phyloP scores from a whole-genome alignment of 2,888 invertebrate genomes.

The Cistogaster globosa region DNA sequence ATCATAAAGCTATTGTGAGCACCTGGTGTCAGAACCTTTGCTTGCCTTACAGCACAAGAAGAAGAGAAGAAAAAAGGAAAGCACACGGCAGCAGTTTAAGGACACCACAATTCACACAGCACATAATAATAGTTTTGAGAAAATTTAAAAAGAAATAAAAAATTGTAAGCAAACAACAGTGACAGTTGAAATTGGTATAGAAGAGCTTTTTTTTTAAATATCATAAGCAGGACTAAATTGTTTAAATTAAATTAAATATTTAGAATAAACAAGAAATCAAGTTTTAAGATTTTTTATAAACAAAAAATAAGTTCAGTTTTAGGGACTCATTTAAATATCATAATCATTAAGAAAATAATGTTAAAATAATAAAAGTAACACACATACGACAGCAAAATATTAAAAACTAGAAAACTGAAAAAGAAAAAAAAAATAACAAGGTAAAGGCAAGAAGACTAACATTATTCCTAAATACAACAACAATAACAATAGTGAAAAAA shows the following conservation, averaged over 20 bases:
- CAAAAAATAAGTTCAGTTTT: too few species aligned
- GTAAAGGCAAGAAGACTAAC: constrained; percentile 35
- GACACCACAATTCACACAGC: constrained; percentile 63
- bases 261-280: too few species aligned
- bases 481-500: constrained; percentile 14
- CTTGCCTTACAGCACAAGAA: constrained; percentile 4
- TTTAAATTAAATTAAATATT: neutral
- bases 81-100: constrained; percentile 18
- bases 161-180: neutral
- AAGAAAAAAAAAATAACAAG: constrained; percentile 29
- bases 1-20: constrained; percentile 73
- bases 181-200: neutral
- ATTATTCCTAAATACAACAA: too few species aligned
- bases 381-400: neutral
- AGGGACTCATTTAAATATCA: neutral
- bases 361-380: neutral
- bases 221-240: neutral
- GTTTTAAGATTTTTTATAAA: too few species aligned
- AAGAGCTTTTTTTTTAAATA: neutral
- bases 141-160: constrained; percentile 24
- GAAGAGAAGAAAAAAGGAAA: constrained; percentile 24
- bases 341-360: neutral
- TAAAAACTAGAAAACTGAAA: neutral
- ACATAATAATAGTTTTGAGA: constrained; percentile 54
- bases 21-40: constrained; percentile 71